A percentile compares a stretch with the other conserved stretches of the same genome.
Conservation (phyloP, 2,888 invertebrate genomes). For the Nematopogon swammerdamellus region DNA sequence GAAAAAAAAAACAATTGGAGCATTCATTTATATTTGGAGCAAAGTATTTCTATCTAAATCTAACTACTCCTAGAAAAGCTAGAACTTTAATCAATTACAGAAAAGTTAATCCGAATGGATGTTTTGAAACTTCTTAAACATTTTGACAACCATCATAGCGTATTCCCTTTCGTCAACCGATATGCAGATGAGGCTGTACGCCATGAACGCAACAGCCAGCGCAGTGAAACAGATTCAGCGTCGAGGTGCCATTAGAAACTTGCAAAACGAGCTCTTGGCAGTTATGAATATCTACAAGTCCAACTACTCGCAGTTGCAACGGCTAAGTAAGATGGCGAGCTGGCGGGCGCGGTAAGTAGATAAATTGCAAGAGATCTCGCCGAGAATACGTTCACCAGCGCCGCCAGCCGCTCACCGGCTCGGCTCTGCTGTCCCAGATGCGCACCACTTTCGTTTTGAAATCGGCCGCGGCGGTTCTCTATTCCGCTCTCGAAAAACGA, state of each 20-base stretch:
- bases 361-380: slow-evolving; percentile 44
- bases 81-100: too few relatives aligned
- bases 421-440: slow-evolving; percentile 47
- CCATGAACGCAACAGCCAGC: too few relatives aligned
- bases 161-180: too few relatives aligned
- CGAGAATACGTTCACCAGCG: slow-evolving; percentile 49
- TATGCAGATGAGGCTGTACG: too few relatives aligned
- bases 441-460: slow-evolving; percentile 57
- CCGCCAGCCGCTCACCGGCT: too few relatives aligned
- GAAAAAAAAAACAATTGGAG: too few relatives aligned
- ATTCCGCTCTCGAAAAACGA: background rate
- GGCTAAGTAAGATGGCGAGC: background rate
- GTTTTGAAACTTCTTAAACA: too few relatives aligned
- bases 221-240: background rate
- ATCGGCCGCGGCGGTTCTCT: slow-evolving; percentile 24
- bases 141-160: too few relatives aligned
- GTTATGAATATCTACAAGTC: slow-evolving; percentile 38
- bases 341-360: background rate
- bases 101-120: too few relatives aligned
- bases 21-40: too few relatives aligned
- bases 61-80: too few relatives aligned
- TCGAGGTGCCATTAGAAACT: slow-evolving; percentile 26
- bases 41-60: too few relatives aligned
- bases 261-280: slow-evolving; percentile 29
- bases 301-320: slow-evolving; percentile 17